These are phyloP conservation scores for Steromphala cineraria DNA, from an alignment of 2,888 invertebrate species.

Conservation along the genomic window DNA sequence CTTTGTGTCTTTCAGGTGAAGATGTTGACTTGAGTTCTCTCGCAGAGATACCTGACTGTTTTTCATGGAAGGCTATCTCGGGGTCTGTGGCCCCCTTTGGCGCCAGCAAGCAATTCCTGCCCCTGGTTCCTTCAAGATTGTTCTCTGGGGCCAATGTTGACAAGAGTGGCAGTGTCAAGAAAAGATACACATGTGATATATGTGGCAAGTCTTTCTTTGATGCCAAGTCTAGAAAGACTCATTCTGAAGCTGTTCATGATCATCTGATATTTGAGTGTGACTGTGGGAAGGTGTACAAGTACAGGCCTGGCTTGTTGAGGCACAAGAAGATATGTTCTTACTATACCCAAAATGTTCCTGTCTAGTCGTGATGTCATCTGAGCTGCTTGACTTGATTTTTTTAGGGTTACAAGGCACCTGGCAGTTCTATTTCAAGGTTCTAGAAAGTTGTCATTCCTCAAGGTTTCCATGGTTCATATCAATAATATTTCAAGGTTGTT, in stretches of 20 bases:
- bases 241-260: not conserved
- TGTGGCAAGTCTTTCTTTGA: not conserved
- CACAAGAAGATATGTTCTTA: not conserved
- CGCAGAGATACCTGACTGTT: not conserved
- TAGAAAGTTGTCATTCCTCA: no score
- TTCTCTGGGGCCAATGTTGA: not conserved
- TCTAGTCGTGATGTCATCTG: no score
- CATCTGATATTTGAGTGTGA: not conserved
- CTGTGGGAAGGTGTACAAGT: constrained; percentile 12
- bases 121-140: not conserved
- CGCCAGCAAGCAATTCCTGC: not conserved
- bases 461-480: no score
- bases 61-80: not conserved
- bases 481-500: no score
- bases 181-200: not conserved
- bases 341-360: no score
- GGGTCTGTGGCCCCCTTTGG: not conserved
- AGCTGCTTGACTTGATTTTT: no score
- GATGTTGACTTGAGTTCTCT: not conserved
- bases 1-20: constrained; percentile 9
- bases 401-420: no score
- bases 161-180: not conserved
- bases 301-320: constrained; percentile 11
- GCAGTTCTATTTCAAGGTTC: no score
- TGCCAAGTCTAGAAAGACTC: not conserved